Evolutionary conservation across 1,140 invertebrate genomes (phyloP).

Genomic region (Hyposmocoma kahamanoa): DNA sequence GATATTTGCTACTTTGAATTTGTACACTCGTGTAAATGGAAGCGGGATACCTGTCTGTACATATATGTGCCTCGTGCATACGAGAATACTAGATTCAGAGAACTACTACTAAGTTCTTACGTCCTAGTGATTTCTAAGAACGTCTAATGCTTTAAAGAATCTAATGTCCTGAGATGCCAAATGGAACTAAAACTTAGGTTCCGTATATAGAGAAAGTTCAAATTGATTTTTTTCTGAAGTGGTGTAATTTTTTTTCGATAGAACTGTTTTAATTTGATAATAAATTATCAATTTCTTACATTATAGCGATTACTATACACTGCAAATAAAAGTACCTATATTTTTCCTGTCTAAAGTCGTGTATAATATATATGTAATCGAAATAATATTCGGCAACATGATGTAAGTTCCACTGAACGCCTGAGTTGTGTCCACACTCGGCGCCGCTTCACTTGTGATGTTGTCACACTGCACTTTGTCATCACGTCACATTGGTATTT

Average conservation of each 20-base stretch:
- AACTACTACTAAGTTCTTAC: conserved; percentile 42
- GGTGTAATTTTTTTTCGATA: neutral
- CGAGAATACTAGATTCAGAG: conserved; percentile 35
- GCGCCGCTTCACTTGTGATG: conserved; percentile 51
- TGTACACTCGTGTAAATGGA: no score
- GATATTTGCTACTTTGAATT: no score
- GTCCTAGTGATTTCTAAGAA: conserved; percentile 66
- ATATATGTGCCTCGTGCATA: conserved; percentile 41
- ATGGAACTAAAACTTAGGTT: neutral
- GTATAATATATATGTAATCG: no score
- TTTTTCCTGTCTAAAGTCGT: neutral
- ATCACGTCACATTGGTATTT: conserved; percentile 31
- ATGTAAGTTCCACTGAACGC: conserved; percentile 33
- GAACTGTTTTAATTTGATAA: neutral
- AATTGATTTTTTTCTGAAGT: neutral
- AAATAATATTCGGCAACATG: conserved; percentile 28
- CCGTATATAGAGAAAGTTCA: neutral
- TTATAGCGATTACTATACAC: neutral
- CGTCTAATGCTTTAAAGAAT: conserved; percentile 60
- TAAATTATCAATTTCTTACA: neutral
- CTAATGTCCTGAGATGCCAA: conserved; percentile 15
- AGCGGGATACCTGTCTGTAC: neutral
- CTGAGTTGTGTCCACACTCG: conserved; percentile 19
- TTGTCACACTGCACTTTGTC: conserved; percentile 19
- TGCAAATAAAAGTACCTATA: neutral